Conservation (phyloP, 2,888 invertebrate species). For the Lithodes maja region DNA sequence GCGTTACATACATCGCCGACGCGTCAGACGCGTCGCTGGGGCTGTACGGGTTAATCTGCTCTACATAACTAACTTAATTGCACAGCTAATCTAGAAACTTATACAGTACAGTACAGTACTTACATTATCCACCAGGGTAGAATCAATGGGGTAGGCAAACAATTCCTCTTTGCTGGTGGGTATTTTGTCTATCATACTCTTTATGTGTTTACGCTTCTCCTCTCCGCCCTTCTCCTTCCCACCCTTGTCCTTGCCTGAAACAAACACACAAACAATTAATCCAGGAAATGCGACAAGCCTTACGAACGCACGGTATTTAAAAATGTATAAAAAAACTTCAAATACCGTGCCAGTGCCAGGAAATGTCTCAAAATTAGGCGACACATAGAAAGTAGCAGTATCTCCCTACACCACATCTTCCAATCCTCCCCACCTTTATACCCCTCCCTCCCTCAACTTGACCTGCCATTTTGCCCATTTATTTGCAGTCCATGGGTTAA, state of each 20-base stretch:
- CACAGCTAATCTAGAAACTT: no score
- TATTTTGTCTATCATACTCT: conserved; percentile 97
- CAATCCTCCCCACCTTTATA: not conserved
- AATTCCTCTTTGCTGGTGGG: conserved; percentile 97
- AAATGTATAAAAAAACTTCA: not conserved
- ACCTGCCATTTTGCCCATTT: no score
- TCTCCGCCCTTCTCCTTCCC: conserved; percentile 78
- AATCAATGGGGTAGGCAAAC: conserved; percentile 95
- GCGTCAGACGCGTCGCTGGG: no score
- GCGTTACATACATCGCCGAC: no score
- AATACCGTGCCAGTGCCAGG: no score
- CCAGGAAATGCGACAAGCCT: not conserved
- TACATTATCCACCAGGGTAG: conserved; percentile 85
- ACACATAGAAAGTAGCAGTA: no score
- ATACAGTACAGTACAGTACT: conserved; percentile 71
- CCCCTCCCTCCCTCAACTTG: not conserved
- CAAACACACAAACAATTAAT: not conserved
- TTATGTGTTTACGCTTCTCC: conserved; percentile 97
- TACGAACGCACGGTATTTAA: not conserved
- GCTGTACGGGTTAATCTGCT: no score
- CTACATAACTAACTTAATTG: no score
- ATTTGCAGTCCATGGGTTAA: not conserved
- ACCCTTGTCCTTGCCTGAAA: conserved; percentile 68
- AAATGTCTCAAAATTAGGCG: no score
- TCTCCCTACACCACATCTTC: not conserved